Conservation (phyloP, 2,888 invertebrate genomes). For the Nymphalis polychloros region DNA sequence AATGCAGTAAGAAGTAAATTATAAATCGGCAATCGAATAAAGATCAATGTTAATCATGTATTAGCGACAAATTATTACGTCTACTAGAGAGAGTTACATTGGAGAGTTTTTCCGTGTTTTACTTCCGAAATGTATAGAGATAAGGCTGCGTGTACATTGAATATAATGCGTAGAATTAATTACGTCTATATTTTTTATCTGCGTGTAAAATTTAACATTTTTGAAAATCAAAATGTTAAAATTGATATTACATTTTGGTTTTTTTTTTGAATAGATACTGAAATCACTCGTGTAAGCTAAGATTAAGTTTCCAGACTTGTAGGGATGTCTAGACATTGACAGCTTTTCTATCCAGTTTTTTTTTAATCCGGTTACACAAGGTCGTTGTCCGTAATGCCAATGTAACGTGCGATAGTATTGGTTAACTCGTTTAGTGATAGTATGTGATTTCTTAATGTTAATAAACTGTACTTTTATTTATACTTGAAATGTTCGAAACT, state of each 20-base stretch:
- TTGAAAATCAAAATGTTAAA: not conserved
- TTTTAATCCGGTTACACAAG: slow-evolving; percentile 31
- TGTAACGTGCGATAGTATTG: slow-evolving; percentile 14
- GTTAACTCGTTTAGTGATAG: slow-evolving; percentile 23
- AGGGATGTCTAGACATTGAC: slow-evolving; percentile 13
- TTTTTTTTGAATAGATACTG: not conserved
- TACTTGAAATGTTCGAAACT: not conserved
- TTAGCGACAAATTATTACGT: slow-evolving; percentile 1
- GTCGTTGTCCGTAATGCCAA: slow-evolving; percentile 33
- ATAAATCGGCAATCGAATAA: not conserved
- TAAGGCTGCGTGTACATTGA: slow-evolving; percentile 18
- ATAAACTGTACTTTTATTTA: not conserved
- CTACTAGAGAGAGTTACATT: slow-evolving; percentile 19
- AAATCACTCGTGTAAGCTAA: slow-evolving; percentile 4
- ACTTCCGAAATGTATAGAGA: slow-evolving; percentile 26
- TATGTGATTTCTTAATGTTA: slow-evolving; percentile 9
- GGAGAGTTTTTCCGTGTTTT: slow-evolving; percentile 17
- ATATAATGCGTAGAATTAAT: not conserved
- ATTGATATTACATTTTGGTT: not conserved
- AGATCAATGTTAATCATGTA: slow-evolving; percentile 9
- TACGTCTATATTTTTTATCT: not conserved
- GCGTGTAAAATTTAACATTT: not conserved
- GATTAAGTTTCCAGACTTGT: slow-evolving; percentile 12
- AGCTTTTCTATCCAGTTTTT: slow-evolving; percentile 31
- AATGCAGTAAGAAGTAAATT: not conserved